Conservation (phyloP, 2,113 vertebrate genomes). For the Sceloporus tristichus region DNA sequence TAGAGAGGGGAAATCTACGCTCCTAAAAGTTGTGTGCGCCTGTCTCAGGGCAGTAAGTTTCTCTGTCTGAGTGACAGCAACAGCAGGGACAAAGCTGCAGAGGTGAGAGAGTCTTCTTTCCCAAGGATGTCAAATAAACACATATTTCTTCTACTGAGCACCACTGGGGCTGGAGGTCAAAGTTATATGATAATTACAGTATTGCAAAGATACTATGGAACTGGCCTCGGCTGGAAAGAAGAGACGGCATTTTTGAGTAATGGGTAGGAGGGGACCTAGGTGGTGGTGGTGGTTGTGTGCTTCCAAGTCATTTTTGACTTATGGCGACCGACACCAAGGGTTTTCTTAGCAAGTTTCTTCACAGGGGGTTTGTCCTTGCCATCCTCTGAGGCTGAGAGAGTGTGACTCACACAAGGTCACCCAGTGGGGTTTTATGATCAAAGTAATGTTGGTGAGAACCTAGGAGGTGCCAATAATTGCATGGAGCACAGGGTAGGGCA, state of each 20-base stretch:
- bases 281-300: too few relatives aligned
- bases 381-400: too few relatives aligned
- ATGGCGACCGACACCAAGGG: too few relatives aligned
- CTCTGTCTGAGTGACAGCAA: background rate
- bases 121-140: background rate
- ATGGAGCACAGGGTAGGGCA: too few relatives aligned
- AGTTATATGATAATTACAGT: background rate
- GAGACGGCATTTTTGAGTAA: background rate
- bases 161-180: background rate
- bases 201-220: background rate
- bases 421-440: too few relatives aligned
- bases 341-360: background rate
- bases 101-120: background rate
- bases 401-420: too few relatives aligned
- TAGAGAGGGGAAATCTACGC: background rate
- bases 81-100: background rate
- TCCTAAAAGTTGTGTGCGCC: background rate
- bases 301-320: background rate
- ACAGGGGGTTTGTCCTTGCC: too few relatives aligned
- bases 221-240: background rate
- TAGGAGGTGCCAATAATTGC: too few relatives aligned
- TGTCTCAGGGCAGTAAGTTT: background rate
- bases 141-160: background rate
- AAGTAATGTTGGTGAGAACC: too few relatives aligned
- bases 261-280: rapidly evolving